Evolutionary conservation across 2,797 vertebrate species (phyloP), one percentile per base, ranked within the genome.

Genomic region (Galago senegalensis): DNA sequence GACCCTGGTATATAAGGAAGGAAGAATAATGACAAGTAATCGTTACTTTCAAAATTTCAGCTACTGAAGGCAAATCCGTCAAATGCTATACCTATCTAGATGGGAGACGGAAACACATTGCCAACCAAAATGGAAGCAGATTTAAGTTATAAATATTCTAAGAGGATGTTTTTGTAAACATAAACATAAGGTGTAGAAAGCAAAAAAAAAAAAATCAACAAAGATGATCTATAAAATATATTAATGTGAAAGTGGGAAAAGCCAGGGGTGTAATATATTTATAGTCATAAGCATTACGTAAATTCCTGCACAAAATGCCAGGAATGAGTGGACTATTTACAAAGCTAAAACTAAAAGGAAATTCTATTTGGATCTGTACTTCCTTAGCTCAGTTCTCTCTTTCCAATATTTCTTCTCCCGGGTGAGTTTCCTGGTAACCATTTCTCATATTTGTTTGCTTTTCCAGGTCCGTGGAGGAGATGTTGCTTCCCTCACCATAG

Each of bases 141-240:
- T 40, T 2, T 79, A 58, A 81, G 14, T n/a, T 25, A 70, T 76
- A 70, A n/a, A 13, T 72, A 20, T 83, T 61, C n/a, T 72, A 58
- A 85, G 79, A 18, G 6, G 31, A 40, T 65, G 2, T 94, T 89
- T 58, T n/a, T 58, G 53, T 75, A 91, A 81, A 21, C 9, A 49
- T 61, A 75, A 65, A 81, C 25, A 9, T 29, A 37, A 60, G 21
- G 67, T 20, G 6, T 5, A 81, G 40, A 61, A 60, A 61, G 40
- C 40, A 43, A 31, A 43, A 23, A 40, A 72, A 72, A 40, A 65
- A 40, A 53, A 37, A 60, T 53, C 21, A n/a, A 46, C 31, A 73
- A 85, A 8, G 4, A 13, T 93, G 46, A 91, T 73, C 21, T 65
- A 87, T n/a, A 73, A 84, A 93, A 76, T 40, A 86, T 84, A 92